Evolutionary conservation across 2,797 vertebrate species (phyloP).

Genomic region (Setipinna tenuifilis): DNA sequence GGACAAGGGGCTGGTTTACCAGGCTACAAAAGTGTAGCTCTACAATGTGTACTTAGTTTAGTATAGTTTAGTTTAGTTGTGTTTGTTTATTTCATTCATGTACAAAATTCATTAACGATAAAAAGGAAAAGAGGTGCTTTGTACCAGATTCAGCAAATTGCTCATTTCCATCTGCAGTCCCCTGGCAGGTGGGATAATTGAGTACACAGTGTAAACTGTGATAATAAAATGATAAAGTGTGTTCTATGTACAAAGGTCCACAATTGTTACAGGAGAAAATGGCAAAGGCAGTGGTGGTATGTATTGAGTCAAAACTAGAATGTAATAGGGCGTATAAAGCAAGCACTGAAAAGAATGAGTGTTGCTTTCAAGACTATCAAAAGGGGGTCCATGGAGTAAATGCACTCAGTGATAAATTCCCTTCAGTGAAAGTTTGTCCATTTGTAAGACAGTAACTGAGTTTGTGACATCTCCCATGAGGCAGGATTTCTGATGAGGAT

Average conservation of each 20-base stretch:
- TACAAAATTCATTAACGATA: no score
- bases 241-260: neutral
- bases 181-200: no score
- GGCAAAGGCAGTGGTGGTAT: neutral
- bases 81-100: no score
- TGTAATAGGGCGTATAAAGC: neutral
- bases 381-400: neutral
- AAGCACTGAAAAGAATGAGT: neutral
- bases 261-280: neutral
- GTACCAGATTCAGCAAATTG: no score
- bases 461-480: neutral
- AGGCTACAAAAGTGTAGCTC: neutral
- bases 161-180: no score
- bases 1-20: no score
- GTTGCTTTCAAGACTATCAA: neutral
- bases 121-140: no score
- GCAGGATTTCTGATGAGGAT: slow-evolving; percentile 11
- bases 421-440: neutral
- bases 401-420: neutral
- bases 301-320: neutral
- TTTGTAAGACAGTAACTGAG: neutral
- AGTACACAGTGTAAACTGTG: no score
- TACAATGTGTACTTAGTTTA: neutral
- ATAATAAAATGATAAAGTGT: no score
- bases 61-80: no score